These are phyloP conservation scores for Hestina assimilis DNA, from an alignment of 1,140 invertebrate species.

Conservation along the genomic window DNA sequence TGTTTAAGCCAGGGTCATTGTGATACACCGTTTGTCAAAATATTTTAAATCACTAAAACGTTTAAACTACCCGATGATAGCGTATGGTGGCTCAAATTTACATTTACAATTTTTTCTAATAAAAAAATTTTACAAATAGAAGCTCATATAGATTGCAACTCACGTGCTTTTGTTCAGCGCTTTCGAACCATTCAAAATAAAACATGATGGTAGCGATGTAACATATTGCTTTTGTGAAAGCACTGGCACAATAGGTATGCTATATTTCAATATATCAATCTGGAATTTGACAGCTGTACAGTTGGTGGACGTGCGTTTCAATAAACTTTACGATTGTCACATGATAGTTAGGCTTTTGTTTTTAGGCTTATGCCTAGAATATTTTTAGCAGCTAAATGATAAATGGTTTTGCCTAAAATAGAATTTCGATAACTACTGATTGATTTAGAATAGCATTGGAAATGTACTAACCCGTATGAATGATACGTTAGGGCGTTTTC, in stretches of 20 bases:
- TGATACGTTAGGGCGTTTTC: not conserved
- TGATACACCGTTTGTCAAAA: too few relatives aligned
- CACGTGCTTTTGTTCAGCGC: not conserved
- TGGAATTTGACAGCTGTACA: slow-evolving; percentile 23
- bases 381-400: not conserved
- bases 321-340: slow-evolving; percentile 20
- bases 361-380: not conserved
- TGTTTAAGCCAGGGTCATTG: too few relatives aligned
- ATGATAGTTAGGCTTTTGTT: slow-evolving; percentile 11
- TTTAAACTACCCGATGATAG: too few relatives aligned
- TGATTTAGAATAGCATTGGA: not conserved
- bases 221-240: slow-evolving; percentile 3
- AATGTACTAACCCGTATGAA: too few relatives aligned
- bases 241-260: not conserved
- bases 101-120: too few relatives aligned
- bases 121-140: too few relatives aligned
- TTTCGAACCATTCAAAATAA: not conserved
- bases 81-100: too few relatives aligned
- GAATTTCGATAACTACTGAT: not conserved
- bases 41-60: too few relatives aligned
- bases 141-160: too few relatives aligned
- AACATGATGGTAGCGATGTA: not conserved
- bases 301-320: slow-evolving; percentile 23
- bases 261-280: slow-evolving; percentile 31
- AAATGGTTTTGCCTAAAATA: not conserved